Conservation (phyloP, 2,797 vertebrate genomes). For the Centroberyx gerrardi region DNA sequence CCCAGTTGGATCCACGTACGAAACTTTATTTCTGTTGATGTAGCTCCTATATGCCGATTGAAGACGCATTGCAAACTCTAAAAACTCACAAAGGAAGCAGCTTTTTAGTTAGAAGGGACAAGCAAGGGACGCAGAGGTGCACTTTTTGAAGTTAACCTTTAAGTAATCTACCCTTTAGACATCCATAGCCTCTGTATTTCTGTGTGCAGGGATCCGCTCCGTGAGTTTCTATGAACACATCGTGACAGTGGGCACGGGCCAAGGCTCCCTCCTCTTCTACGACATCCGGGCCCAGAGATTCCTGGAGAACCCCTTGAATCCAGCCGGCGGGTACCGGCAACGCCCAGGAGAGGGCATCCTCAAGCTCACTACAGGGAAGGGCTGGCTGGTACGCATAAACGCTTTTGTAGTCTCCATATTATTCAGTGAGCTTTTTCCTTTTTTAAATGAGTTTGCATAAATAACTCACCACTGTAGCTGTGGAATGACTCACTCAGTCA, state of each 20-base stretch:
- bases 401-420: neutral
- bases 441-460: neutral
- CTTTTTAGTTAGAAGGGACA: neutral
- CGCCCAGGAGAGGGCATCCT: conserved; percentile 91
- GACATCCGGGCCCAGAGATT: conserved; percentile 97
- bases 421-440: neutral
- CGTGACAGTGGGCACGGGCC: conserved; percentile 97
- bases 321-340: conserved; percentile 84
- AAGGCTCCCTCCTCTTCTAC: conserved; percentile 96
- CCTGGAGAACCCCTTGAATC: conserved; percentile 88
- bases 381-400: conserved; percentile 91
- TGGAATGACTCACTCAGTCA: neutral
- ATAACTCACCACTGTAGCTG: neutral
- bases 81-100: neutral
- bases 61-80: too few relatives aligned
- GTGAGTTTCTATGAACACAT: conserved; percentile 99
- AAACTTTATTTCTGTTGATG: too few relatives aligned
- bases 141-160: conserved; percentile 11
- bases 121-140: neutral
- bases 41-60: too few relatives aligned
- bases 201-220: conserved; percentile 93
- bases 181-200: conserved; percentile 13
- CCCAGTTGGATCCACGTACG: too few relatives aligned
- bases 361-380: conserved; percentile 95
- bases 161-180: conserved; percentile 4